phyloP scores from a whole-genome alignment of 1,140 invertebrate species.

The Drosophila albomicans region DNA sequence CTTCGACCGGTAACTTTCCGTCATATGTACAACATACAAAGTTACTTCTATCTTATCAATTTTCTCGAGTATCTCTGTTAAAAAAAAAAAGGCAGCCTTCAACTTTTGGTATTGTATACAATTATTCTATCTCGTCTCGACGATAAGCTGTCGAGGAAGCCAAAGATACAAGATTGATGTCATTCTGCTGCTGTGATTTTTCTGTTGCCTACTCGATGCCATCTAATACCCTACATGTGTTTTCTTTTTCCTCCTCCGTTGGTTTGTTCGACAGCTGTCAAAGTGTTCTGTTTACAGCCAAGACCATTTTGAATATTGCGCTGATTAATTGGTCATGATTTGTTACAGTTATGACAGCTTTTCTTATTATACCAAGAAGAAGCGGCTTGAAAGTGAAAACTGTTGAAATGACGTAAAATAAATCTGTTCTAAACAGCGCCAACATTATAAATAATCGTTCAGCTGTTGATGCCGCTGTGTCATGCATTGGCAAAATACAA shows the following conservation, averaged over 20 bases:
- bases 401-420: conserved; percentile 16
- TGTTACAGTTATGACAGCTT: conserved; percentile 61
- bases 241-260: not conserved
- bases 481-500: conserved; percentile 1
- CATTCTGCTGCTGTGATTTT: conserved; percentile 34
- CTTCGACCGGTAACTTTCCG: conserved; percentile 42
- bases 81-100: conserved; percentile 22
- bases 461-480: conserved; percentile 35
- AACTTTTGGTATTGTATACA: conserved; percentile 5
- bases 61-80: conserved; percentile 8
- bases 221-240: conserved; percentile 32
- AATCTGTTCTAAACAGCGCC: conserved; percentile 45
- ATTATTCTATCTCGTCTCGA: conserved; percentile 26
- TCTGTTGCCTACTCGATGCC: not conserved
- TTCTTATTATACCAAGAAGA: not conserved
- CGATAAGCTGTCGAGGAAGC: conserved; percentile 42
- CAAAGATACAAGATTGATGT: conserved; percentile 59
- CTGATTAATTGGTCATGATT: conserved; percentile 56
- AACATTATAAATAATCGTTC: conserved; percentile 37
- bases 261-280: conserved; percentile 42
- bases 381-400: conserved; percentile 43
- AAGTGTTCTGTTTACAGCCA: conserved; percentile 33
- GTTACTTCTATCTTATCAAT: conserved; percentile 52
- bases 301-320: conserved; percentile 34
- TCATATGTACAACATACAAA: not conserved